Conservation (phyloP, 1,140 invertebrate species). For the Radopholus similis region DNA sequence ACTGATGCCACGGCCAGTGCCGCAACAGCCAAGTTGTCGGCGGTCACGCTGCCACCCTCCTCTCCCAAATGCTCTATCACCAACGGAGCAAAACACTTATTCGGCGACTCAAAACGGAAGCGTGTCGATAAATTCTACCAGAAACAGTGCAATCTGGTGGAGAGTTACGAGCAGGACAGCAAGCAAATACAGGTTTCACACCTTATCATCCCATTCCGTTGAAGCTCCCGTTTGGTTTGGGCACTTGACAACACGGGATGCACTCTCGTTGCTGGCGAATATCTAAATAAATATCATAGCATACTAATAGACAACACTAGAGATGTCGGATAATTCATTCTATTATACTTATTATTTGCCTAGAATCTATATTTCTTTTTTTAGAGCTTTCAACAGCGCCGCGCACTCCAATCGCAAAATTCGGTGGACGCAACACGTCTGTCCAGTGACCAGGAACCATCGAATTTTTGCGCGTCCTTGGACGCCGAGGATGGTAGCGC, state of each 20-base stretch:
- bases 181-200: slow-evolving; percentile 38
- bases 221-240: too few species aligned
- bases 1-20: too few species aligned
- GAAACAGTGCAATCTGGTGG: slow-evolving; percentile 37
- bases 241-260: too few species aligned
- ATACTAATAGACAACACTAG: too few species aligned
- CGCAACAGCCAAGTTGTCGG: not conserved
- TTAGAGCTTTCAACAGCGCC: slow-evolving; percentile 5
- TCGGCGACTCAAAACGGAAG: slow-evolving; percentile 16
- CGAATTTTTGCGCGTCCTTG: not conserved
- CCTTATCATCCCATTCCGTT: too few species aligned
- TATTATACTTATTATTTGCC: not conserved
- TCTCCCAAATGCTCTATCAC: too few species aligned
- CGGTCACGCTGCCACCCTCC: too few species aligned
- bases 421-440: not conserved
- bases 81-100: slow-evolving; percentile 1
- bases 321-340: too few species aligned
- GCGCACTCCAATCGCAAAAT: not conserved
- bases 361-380: not conserved
- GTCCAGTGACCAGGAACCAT: not conserved
- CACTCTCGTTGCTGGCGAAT: too few species aligned
- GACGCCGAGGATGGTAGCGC: not conserved
- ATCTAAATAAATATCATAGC: too few species aligned
- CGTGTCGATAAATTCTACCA: slow-evolving; percentile 43
- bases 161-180: slow-evolving; percentile 41